A percentile compares a stretch with the other conserved stretches of the same genome.
phyloP scores from a whole-genome alignment of 2,888 invertebrate genomes.

The Ptychoptera contaminata region DNA sequence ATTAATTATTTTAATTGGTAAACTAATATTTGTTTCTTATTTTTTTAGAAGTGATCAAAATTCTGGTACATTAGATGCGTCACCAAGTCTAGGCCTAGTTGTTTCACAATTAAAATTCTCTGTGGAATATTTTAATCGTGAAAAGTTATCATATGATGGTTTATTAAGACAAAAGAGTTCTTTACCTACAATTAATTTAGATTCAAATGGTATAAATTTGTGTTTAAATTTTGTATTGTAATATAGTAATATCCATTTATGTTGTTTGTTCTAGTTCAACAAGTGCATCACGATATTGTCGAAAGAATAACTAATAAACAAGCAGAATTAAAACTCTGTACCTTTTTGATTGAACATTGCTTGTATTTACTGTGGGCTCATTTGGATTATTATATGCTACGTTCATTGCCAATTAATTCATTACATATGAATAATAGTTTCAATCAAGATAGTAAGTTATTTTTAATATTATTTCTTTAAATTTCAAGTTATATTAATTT shows the following conservation, averaged over 20 bases:
- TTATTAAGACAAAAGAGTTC: slow-evolving; percentile 33
- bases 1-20: background rate
- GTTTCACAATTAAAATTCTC: slow-evolving; percentile 39
- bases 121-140: slow-evolving; percentile 38
- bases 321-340: slow-evolving; percentile 42
- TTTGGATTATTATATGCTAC: slow-evolving; percentile 51
- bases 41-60: slow-evolving; percentile 13
- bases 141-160: slow-evolving; percentile 33
- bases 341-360: slow-evolving; percentile 53
- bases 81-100: slow-evolving; percentile 35
- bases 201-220: slow-evolving; percentile 21
- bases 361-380: slow-evolving; percentile 65
- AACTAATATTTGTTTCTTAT: too few species aligned
- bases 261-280: too few species aligned
- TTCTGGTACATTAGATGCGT: slow-evolving; percentile 21
- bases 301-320: slow-evolving; percentile 39
- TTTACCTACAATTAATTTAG: slow-evolving; percentile 36
- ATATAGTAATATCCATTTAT: slow-evolving; percentile 17
- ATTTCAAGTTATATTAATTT: background rate
- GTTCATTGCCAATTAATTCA: slow-evolving; percentile 35
- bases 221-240: background rate
- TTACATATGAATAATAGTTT: slow-evolving; percentile 17
- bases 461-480: too few species aligned
- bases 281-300: slow-evolving; percentile 27
- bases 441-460: slow-evolving; percentile 6